These are phyloP conservation scores for Dissostichus mawsoni DNA, from an alignment of 2,113 vertebrate species.

Conservation along the genomic window DNA sequence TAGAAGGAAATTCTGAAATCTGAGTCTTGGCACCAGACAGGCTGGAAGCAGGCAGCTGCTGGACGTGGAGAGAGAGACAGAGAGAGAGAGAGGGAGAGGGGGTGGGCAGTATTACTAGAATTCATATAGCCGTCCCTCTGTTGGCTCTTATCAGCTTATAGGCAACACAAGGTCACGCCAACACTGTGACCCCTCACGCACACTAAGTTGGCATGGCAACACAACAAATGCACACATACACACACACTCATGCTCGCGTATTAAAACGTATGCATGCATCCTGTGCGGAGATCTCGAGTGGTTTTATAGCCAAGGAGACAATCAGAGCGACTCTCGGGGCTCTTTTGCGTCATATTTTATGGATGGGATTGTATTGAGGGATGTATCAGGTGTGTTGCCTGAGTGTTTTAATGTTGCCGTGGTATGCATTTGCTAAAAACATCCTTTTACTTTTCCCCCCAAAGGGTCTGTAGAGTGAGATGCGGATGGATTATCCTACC, in stretches of 20 bases:
- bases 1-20: slow-evolving; percentile 90
- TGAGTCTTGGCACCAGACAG: slow-evolving; percentile 93
- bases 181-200: slow-evolving; percentile 61
- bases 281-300: neutral
- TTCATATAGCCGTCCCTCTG: slow-evolving; percentile 76
- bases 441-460: slow-evolving; percentile 13
- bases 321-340: neutral
- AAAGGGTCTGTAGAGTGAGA: slow-evolving; percentile 7
- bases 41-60: slow-evolving; percentile 85
- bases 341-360: slow-evolving; percentile 11
- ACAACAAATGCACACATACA: slow-evolving; percentile 57
- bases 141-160: slow-evolving; percentile 80
- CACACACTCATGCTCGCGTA: neutral
- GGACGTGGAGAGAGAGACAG: slow-evolving; percentile 71
- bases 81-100: slow-evolving; percentile 32
- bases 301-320: slow-evolving; percentile 11
- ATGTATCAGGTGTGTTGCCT: slow-evolving; percentile 34
- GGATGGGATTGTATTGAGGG: slow-evolving; percentile 15
- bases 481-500: slow-evolving; percentile 8
- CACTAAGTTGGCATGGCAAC: slow-evolving; percentile 53
- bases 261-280: neutral
- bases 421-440: slow-evolving; percentile 33
- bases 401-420: slow-evolving; percentile 3
- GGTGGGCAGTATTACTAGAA: slow-evolving; percentile 82
- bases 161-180: slow-evolving; percentile 75